Base-by-base conservation (phyloP, 2,113 vertebrate genomes). In the Daboia siamensis region DNA sequence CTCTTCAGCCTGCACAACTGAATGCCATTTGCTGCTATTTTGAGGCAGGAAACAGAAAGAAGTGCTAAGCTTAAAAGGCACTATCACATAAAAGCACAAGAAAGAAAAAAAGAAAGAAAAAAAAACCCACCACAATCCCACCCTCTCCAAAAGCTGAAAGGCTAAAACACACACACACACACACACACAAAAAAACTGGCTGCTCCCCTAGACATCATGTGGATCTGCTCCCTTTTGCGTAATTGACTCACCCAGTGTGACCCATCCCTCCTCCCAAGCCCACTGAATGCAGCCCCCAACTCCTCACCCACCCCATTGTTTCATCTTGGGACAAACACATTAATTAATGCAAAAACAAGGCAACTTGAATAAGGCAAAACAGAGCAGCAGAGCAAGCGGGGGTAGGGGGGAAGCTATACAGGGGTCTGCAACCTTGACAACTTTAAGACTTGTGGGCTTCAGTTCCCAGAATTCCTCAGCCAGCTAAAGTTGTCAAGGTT, bases 1-100 rank as follows among this genome's bases (percentile, higher is more conserved):
- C 33, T 80, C 33, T 39, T 80, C 69, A 80, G 69, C 69, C 33
- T 80, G 69, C 33, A 80, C 33, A 80, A 80, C 69, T 80, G 69
- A 39, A 80, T 80, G 69, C 33, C 69, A 80, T 80, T 80, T 80
- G 69, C 69, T 39, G 69, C 69, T 80, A 80, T 80, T 80, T 80
- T 39, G 69, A 80, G 33, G 33, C 69, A 39, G 69, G 69, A 80
- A 80, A 39, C 17, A 80, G 33, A 80, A 80, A 80, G 69, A 39
- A 80, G 15, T 9, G 33, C 33, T 80, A 80, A 80, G 69, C 69
- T 39, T 80, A 80, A 80, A 80, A 80, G 69, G 33, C 33, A 8
- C 69, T 9, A 80, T 39, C 15, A 39, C 69, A 80, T 80, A 80
- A 80, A 80, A 80, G 69, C n/a, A 21, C n/a, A 39, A 80, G 69